Evolutionary conservation across 2,113 vertebrate species (phyloP), one percentile per base, ranked within the genome.

Genomic region (Podarcis raffonei): DNA sequence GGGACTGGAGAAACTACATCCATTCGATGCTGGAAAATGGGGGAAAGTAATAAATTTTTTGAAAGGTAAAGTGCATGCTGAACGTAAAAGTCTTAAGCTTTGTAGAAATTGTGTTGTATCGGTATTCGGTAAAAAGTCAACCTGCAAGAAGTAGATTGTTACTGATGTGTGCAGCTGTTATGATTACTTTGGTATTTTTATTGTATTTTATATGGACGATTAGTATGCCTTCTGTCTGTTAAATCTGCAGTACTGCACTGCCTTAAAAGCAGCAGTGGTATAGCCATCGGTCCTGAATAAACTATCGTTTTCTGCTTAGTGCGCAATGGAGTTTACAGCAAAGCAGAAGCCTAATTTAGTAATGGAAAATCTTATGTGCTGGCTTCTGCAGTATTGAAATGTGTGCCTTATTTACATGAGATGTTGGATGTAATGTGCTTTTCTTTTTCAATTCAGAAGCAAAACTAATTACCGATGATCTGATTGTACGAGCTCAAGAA

Each of bases 21-120:
- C 99, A 0, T 99, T 99, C 53, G 99, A 99, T 89, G 97, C 98
- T 0, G 98, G 98, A 62, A 99, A 99, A 95, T 99, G 98, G 99
- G 98, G 99, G 37, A 99, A 99, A 95, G 98, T 99, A 90, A 97
- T 99, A 87, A 95, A 95, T 94, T 99, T 98, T 94, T 93, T 99
- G 69, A 99, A 98, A 98, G 99, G 99, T 99, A 98, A 90, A 92
- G 25, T 72, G 76, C 32, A 30, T 37, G 72, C 59, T 69, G 62
- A 7, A 27, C 15, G n/a, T 32, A 2, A 2, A 4, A 13, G n/a
- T 42, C 25, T 75, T 65, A 42, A 39, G 20, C 0, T 72, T 53
- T 72, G 69, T 82, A 15, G 30, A 81, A 81, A 87, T 87, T 13
- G 32, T 81, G 15, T 23, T 81, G 20, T 72, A 1, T 74, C 27